Conservation (phyloP, 2,888 invertebrate species). For the Gandaritis pyraliata region DNA sequence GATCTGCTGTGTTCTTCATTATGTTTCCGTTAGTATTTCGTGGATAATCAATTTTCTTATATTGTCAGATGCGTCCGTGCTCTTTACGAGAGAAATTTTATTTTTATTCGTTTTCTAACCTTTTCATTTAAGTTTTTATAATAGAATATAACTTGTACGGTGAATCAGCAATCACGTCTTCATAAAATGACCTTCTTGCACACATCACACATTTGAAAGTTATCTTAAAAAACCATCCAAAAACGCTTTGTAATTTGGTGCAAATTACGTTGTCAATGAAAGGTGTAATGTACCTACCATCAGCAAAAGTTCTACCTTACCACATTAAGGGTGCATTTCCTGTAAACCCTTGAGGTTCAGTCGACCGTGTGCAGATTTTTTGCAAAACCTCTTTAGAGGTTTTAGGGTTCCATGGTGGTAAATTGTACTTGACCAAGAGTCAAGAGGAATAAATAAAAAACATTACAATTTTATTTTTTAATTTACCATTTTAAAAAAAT, state of each 20-base stretch:
- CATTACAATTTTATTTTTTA: no score
- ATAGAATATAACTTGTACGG: no score
- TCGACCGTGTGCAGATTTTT: conserved; percentile 73
- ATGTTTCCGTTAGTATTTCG: conserved; percentile 7
- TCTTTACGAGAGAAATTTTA: no score
- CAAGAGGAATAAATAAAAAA: no score
- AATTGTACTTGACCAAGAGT: no score
- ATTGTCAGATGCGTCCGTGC: neutral
- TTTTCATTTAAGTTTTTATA: no score
- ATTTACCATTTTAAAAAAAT: no score
- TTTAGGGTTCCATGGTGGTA: conserved; percentile 34
- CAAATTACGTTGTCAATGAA: conserved; percentile 64
- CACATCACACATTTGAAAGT: conserved; percentile 27
- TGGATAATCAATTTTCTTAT: conserved; percentile 29
- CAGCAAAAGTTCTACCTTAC: no score
- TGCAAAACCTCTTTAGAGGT: conserved; percentile 59
- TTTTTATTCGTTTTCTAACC: no score
- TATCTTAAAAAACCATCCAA: conserved; percentile 36
- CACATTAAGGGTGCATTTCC: no score
- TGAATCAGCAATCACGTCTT: neutral
- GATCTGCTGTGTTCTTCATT: conserved; percentile 19
- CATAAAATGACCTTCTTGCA: neutral
- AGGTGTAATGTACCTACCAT: conserved; percentile 80
- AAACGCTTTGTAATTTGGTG: conserved; percentile 48
- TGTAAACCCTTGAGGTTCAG: conserved; percentile 69